These are phyloP conservation scores for Brachypterus glaber DNA, from an alignment of 2,888 invertebrate genomes.

Conservation along the genomic window DNA sequence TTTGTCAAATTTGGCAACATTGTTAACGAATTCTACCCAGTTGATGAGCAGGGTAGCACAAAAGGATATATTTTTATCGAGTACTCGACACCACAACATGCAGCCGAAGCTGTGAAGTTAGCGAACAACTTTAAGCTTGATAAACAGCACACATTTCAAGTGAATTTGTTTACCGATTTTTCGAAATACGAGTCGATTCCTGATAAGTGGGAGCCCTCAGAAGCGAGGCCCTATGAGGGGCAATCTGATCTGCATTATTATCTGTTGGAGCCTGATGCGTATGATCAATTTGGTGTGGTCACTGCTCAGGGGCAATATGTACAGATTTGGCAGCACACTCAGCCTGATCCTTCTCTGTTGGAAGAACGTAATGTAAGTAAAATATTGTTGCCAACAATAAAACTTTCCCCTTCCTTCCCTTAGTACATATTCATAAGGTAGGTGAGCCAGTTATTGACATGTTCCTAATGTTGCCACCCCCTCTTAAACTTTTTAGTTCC, in stretches of 20 bases:
- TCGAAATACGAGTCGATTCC: conserved; percentile 87
- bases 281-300: conserved; percentile 90
- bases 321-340: conserved; percentile 79
- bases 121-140: conserved; percentile 92
- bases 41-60: conserved; percentile 70
- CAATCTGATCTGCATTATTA: conserved; percentile 90
- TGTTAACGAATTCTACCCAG: conserved; percentile 82
- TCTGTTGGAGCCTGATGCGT: conserved; percentile 87
- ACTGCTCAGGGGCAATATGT: conserved; percentile 66
- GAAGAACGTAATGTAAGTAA: conserved; percentile 68
- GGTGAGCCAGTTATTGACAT: no score
- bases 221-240: conserved; percentile 80
- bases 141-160: conserved; percentile 80
- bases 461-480: no score
- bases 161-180: conserved; percentile 89
- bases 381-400: no score
- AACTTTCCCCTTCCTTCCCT: no score
- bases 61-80: conserved; percentile 89
- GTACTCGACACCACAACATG: conserved; percentile 72
- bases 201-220: conserved; percentile 88
- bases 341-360: conserved; percentile 73
- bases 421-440: no score
- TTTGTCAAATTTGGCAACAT: conserved; percentile 82
- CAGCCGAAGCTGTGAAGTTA: conserved; percentile 78
- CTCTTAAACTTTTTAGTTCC: no score